These are phyloP conservation scores for Apodemia duryi DNA, from an alignment of 2,888 invertebrate genomes.

Conservation along the genomic window DNA sequence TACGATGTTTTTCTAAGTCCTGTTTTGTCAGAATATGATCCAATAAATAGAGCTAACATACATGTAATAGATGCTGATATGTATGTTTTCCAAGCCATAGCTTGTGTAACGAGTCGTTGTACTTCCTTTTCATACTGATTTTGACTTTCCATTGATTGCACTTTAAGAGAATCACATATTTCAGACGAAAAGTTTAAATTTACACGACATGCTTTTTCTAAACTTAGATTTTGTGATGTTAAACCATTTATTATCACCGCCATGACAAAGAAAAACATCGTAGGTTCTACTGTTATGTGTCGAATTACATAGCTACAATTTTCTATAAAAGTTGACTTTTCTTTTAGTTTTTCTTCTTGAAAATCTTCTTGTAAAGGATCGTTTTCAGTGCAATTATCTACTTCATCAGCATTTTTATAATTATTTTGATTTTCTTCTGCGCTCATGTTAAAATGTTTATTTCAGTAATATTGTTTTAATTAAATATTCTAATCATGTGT, in stretches of 20 bases:
- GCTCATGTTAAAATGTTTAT: not conserved
- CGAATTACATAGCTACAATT: not conserved
- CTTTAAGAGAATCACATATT: constrained; percentile 85
- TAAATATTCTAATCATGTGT: too few species aligned
- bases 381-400: not conserved
- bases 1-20: too few species aligned
- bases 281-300: not conserved
- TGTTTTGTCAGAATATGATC: constrained; percentile 84
- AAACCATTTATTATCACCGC: constrained; percentile 73
- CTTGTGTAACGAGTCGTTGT: constrained; percentile 84
- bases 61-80: constrained; percentile 90
- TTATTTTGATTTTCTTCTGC: not conserved
- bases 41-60: constrained; percentile 86
- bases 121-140: constrained; percentile 78
- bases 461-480: too few species aligned
- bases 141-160: constrained; percentile 79
- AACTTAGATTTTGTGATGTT: constrained; percentile 88
- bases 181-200: constrained; percentile 84
- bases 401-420: not conserved
- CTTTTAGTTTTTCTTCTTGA: not conserved
- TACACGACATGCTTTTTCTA: constrained; percentile 91
- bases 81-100: constrained; percentile 88
- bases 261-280: constrained; percentile 42
- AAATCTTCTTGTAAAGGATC: not conserved
- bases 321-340: not conserved